These are phyloP conservation scores for Gymnoscopelus braueri DNA, from an alignment of 2,797 vertebrate genomes.

Conservation along the genomic window DNA sequence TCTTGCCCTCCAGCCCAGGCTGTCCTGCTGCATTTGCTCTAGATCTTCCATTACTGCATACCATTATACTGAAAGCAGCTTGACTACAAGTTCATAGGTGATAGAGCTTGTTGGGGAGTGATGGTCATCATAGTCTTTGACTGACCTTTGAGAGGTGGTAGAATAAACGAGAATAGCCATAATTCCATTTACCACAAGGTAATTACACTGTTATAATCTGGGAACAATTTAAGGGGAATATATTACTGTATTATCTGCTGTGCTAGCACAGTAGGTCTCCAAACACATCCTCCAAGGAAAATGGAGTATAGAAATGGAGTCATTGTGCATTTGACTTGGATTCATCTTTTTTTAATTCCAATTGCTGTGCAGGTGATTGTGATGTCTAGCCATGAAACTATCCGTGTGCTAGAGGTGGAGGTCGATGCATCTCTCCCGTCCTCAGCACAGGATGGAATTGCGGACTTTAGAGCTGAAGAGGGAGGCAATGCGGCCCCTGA, in stretches of 20 bases:
- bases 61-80: constrained; percentile 31
- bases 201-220: not conserved
- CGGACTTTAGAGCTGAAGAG: constrained; percentile 64
- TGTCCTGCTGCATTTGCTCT: constrained; percentile 49
- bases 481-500: constrained; percentile 50
- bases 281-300: constrained; percentile 6
- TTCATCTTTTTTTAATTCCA: constrained; percentile 1
- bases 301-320: not conserved
- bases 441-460: constrained; percentile 62
- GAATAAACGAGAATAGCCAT: constrained; percentile 1
- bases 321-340: not conserved
- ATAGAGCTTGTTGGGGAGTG: not conserved
- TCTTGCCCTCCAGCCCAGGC: constrained; percentile 58
- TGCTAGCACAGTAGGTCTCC: not conserved
- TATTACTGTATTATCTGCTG: not conserved
- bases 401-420: constrained; percentile 93
- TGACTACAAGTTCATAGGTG: constrained; percentile 4
- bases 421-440: constrained; percentile 83
- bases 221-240: not conserved
- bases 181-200: not conserved
- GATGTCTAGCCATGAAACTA: constrained; percentile 96
- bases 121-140: constrained; percentile 4
- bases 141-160: not conserved
- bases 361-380: constrained; percentile 88
- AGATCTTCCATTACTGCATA: constrained; percentile 58